Conservation (phyloP, 2,797 vertebrate genomes). For the Myotis pilosus region DNA sequence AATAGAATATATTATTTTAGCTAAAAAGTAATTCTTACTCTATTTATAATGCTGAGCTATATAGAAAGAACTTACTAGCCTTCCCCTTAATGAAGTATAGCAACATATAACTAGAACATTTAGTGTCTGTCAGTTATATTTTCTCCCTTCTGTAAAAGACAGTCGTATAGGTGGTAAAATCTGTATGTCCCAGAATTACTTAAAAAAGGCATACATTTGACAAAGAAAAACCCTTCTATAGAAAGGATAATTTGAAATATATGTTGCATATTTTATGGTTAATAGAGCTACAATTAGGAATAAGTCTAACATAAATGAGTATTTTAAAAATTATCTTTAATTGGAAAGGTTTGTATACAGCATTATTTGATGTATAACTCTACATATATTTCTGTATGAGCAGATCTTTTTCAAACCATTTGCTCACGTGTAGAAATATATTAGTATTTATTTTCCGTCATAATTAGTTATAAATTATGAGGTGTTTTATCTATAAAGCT, state of each 20-base stretch:
- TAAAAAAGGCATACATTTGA: not conserved
- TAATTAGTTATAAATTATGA: not conserved
- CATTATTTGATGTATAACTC: not conserved
- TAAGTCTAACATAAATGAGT: not conserved
- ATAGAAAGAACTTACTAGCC: not conserved
- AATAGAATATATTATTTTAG: not conserved
- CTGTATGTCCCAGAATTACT: not conserved
- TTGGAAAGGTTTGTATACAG: not conserved
- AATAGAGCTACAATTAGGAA: not conserved
- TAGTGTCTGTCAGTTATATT: slow-evolving; percentile 4
- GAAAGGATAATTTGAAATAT: not conserved
- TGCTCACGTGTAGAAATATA: not conserved
- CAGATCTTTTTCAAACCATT: slow-evolving; percentile 13
- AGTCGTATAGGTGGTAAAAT: not conserved
- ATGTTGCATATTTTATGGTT: not conserved
- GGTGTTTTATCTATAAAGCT: not conserved
- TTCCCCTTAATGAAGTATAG: not conserved
- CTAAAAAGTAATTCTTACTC: not conserved
- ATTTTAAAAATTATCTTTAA: slow-evolving; percentile 6
- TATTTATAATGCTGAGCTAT: not conserved
- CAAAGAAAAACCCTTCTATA: not conserved
- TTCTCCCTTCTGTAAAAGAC: not conserved
- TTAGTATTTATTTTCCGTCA: slow-evolving; percentile 1
- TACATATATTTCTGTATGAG: not conserved
- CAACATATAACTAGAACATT: not conserved